Base-by-base conservation (phyloP, 2,797 vertebrate species). In the Calcarius lapponicus region DNA sequence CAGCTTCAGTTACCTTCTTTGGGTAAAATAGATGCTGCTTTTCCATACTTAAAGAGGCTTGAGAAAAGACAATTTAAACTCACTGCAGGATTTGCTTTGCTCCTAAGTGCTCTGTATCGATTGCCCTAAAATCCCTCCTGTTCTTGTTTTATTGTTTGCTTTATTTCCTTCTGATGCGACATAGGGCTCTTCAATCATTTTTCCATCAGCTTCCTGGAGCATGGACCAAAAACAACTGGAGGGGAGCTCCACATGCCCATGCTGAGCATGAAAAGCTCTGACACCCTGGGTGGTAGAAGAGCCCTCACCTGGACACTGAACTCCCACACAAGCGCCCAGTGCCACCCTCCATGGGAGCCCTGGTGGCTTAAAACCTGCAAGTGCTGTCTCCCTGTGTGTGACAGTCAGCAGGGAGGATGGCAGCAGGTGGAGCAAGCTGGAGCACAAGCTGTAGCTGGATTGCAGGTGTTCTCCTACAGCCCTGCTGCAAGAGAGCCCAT, bases 291-390 rank as follows among this genome's bases (percentile, higher is more conserved):
- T 1, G 15, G 34, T 7, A 16, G 48, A 75, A 50, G 7, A 61
- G 65, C 24, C n/a, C 48, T 32, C 18, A 10, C 36, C 45, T 1
- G 0, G 0, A 38, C 3, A 1, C 43, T 8, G 32, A 12, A 6
- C 2, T 51, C 45, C 54, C 60, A 42, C 24, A n/a, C 69, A 42
- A 57, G 28, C 0, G 0, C 25, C 43, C 17, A 9, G 57, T 6
- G 70, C 64, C 42, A 32, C 1, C 0, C 56, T 10, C 50, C 54
- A 9, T 1, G 34, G 2, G 3, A 82, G 16, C 18, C n/a, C 40
- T 48, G 0, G 0, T 10, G 58, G 17, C 26, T 40, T 28, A 22
- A 43, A 60, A 15, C 17, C 1, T 5, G 4, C 13, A 7, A 25
- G 36, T 15, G 19, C 24, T 28, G 17, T 10, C 26, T 34, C 29